Conservation (phyloP, 2,113 vertebrate genomes). For the Xerus inauris region DNA sequence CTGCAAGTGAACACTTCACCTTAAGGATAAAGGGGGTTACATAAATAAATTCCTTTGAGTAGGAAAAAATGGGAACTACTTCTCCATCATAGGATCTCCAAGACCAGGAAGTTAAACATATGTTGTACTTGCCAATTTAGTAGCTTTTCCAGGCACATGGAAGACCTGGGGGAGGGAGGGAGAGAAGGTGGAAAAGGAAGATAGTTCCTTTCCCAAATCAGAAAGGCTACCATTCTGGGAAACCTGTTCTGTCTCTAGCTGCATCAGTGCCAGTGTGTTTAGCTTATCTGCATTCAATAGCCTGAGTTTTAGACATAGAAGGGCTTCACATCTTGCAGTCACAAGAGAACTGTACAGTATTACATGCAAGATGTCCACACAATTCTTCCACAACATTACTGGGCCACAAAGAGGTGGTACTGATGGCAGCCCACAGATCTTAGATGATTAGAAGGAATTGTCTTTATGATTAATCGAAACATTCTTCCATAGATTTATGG, state of each 20-base stretch:
- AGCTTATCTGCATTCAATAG: background rate
- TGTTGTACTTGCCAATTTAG: slow-evolving; percentile 40
- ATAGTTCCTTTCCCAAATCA: slow-evolving; percentile 47
- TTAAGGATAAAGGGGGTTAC: background rate
- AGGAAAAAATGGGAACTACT: background rate
- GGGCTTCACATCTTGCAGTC: background rate
- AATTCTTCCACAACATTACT: background rate
- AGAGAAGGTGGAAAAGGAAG: background rate
- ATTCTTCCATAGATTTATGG: background rate
- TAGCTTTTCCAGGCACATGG: slow-evolving; percentile 33
- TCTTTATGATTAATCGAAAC: background rate
- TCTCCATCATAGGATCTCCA: background rate
- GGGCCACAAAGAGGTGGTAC: background rate
- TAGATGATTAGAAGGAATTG: background rate
- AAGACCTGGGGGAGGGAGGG: slow-evolving; percentile 39
- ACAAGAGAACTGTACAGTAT: background rate
- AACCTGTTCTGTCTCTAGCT: background rate
- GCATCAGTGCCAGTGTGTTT: background rate
- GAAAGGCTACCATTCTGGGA: slow-evolving; percentile 39
- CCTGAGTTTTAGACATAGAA: slow-evolving; percentile 7
- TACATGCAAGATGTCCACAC: background rate
- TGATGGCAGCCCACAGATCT: background rate
- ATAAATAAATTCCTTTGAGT: background rate
- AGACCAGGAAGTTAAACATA: background rate
- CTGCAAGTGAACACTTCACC: background rate